A percentile compares a stretch with the other conserved stretches of the same genome.
Evolutionary conservation across 64 coral and sea anemone genomes (phyloP).

Genomic region (Porites australiensis): DNA sequence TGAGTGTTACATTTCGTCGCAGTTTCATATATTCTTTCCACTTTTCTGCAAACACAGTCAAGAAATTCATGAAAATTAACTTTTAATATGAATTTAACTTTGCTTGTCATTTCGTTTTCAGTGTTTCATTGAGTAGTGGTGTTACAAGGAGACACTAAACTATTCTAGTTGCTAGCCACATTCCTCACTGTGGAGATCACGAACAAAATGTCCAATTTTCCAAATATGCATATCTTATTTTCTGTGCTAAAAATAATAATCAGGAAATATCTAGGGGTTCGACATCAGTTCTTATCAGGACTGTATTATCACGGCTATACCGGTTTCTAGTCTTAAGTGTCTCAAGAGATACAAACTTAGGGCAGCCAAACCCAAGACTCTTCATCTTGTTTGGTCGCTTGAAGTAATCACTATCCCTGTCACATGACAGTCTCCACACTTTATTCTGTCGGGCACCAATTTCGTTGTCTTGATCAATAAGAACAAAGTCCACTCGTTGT

Average conservation of each 20-base stretch:
- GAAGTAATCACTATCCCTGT: constrained; percentile 98
- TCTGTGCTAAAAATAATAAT: neutral
- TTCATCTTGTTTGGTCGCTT: constrained; percentile 94
- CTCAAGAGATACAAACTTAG: constrained; percentile 98
- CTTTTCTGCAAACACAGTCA: too few relatives aligned
- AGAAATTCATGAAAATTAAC: too few relatives aligned
- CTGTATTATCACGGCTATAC: constrained; percentile 93
- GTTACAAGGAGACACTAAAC: too few relatives aligned
- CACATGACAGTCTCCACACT: constrained; percentile 90
- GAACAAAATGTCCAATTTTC: too few relatives aligned
- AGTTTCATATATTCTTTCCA: too few relatives aligned
- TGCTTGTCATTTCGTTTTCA: too few relatives aligned
- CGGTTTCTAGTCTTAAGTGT: constrained; percentile 82
- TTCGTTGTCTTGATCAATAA: constrained; percentile 95
- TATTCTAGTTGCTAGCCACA: too few relatives aligned
- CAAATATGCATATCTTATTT: too few relatives aligned
- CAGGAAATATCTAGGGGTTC: constrained; percentile 83
- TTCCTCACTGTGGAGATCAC: too few relatives aligned
- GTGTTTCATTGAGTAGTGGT: too few relatives aligned
- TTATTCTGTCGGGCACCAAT: constrained; percentile 87
- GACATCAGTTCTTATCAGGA: constrained; percentile 96
- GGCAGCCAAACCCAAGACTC: constrained; percentile 98
- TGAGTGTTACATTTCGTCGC: too few relatives aligned
- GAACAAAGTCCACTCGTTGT: constrained; percentile 96
- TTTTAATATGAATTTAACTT: too few relatives aligned